A percentile compares a stretch with the other conserved stretches of the same genome.
These are phyloP conservation scores for Tyrannus savana DNA, from an alignment of 2,113 vertebrate genomes.

Conservation along the genomic window DNA sequence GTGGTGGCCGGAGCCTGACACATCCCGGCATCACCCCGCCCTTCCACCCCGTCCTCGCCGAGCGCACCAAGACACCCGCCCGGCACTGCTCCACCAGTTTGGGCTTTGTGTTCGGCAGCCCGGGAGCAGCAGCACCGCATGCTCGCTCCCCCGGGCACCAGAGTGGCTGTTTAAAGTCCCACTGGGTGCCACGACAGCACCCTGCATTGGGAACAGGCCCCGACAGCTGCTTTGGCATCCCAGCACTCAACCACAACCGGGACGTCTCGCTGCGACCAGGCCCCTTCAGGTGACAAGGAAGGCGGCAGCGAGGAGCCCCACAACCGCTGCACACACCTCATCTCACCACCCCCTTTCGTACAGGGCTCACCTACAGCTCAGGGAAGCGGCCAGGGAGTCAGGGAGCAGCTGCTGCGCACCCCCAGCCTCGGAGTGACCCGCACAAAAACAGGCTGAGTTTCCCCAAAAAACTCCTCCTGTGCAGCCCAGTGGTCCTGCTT, in stretches of 20 bases:
- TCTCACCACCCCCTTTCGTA: fast-evolving
- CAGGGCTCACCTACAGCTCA: not conserved
- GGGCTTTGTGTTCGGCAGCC: fast-evolving
- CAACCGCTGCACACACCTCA: fast-evolving
- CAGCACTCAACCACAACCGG: not conserved
- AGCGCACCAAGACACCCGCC: fast-evolving
- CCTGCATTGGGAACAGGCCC: not conserved
- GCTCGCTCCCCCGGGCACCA: fast-evolving
- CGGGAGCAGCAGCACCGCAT: not conserved
- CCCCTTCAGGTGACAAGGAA: not conserved
- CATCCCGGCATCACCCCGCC: not conserved
- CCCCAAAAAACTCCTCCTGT: not conserved
- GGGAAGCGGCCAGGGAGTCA: fast-evolving
- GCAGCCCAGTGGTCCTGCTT: not conserved
- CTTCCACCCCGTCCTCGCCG: not conserved
- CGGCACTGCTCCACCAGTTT: fast-evolving
- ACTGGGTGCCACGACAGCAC: fast-evolving
- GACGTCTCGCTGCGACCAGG: fast-evolving
- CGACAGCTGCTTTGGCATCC: not conserved
- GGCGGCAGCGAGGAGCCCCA: not conserved
- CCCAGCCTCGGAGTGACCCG: fast-evolving
- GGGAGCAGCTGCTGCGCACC: not conserved
- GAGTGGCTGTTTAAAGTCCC: not conserved
- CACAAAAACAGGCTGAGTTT: fast-evolving
- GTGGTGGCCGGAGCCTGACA: not conserved